These are phyloP conservation scores for Smittia aterrima DNA, from an alignment of 2,888 invertebrate genomes.

Conservation along the genomic window DNA sequence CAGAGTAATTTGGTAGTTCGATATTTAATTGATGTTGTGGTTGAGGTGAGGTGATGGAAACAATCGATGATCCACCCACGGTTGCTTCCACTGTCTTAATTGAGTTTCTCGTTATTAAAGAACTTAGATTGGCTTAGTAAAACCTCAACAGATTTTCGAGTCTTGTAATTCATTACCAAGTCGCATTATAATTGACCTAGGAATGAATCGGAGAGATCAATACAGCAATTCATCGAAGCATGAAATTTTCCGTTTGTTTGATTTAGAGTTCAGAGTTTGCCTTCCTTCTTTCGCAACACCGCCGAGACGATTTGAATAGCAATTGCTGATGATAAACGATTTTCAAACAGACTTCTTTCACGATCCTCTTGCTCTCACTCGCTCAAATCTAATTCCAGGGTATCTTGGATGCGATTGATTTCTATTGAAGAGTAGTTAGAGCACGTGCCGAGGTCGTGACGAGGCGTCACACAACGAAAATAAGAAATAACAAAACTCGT, in stretches of 20 bases:
- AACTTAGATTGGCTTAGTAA: neutral
- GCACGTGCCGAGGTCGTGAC: slow-evolving; percentile 43
- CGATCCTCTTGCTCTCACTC: neutral
- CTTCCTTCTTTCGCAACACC: slow-evolving; percentile 4
- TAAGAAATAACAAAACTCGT: slow-evolving; percentile 14
- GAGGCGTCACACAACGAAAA: slow-evolving; percentile 40
- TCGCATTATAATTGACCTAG: slow-evolving; percentile 19
- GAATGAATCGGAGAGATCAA: slow-evolving; percentile 4
- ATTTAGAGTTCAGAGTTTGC: slow-evolving; percentile 6
- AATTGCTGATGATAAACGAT: slow-evolving; percentile 19
- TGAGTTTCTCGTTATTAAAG: neutral
- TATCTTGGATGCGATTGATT: slow-evolving; percentile 24
- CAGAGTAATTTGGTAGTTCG: neutral
- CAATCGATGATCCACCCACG: slow-evolving; percentile 5
- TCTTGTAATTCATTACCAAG: neutral
- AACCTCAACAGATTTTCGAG: neutral
- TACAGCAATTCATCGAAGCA: neutral
- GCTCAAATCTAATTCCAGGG: neutral
- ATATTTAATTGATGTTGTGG: neutral
- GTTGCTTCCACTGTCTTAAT: neutral
- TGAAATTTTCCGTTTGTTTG: slow-evolving; percentile 2
- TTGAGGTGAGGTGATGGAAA: neutral
- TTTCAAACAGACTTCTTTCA: slow-evolving; percentile 11
- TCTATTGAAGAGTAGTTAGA: slow-evolving; percentile 28
- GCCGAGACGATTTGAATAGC: slow-evolving; percentile 1